Base-by-base conservation (phyloP, 1,140 invertebrate species). In the Trachymyrmex septentrionalis region DNA sequence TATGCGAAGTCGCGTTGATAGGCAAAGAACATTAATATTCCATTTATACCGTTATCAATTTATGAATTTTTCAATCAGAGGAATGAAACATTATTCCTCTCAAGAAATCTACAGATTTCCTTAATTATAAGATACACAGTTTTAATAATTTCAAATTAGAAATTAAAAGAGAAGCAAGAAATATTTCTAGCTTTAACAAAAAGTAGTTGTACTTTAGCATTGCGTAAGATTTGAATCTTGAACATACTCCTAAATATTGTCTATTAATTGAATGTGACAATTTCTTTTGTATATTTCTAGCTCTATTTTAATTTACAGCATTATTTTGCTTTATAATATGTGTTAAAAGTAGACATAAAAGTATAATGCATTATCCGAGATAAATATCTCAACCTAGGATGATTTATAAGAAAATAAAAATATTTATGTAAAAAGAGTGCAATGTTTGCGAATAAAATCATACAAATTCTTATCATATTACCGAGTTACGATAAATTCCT, bases 1-100 rank as follows among this genome's bases (percentile, higher is more conserved):
- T 99, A 30, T 99, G 98, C 91, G 96, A 97, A 91, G 98, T 99
- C 30, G 97, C 99, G 1, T 97, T 99, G 94, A 97, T 99, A 82
- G 99, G 98, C 5, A 99, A 98, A 95, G 98, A 99, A 92, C 97
- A 96, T 57, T 81, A 81, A 71, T 27, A 67, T 67, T 21, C 5
- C 34, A 63, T 63, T 63, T 77, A 21, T 66, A 97, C 97, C 86
- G 99, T 99, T 21, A 96, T 99, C 44, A 44, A 67, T 77, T 59
- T 61, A 12, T 69, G 30, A 73, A 76, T 59, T 48, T 89, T 55
- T 88, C 21, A 21, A 24, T 34, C 14, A 6, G 1, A 44, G 2
- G 9, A 21, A 34, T 34, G 44, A 21, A 34, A 69, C 2, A 53
- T 27, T 14, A 50, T 69, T 69, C 2, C 5, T 64, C 19, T 77